Conservation (phyloP, 1,140 invertebrate genomes). For the Himalopsyche phryganea region DNA sequence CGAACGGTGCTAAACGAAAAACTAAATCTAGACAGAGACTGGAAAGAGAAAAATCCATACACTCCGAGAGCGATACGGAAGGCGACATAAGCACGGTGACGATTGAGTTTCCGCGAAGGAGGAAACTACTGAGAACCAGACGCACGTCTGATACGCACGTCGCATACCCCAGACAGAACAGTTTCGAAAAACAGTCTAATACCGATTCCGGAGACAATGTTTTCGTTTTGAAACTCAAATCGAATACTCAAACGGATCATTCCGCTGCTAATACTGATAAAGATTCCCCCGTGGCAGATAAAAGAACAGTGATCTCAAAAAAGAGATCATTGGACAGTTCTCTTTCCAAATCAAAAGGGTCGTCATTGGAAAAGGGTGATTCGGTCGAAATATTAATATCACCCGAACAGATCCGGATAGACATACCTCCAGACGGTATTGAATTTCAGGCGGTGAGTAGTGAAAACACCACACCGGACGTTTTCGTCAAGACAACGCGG, state of each 20-base stretch:
- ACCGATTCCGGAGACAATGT: slow-evolving; percentile 32
- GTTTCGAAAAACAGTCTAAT: slow-evolving; percentile 29
- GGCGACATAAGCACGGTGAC: slow-evolving; percentile 49
- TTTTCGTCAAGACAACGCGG: slow-evolving; percentile 72
- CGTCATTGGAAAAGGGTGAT: slow-evolving; percentile 14
- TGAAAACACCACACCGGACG: slow-evolving; percentile 48
- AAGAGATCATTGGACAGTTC: slow-evolving; percentile 24
- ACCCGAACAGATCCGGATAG: slow-evolving; percentile 31
- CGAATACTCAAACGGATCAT: slow-evolving; percentile 18
- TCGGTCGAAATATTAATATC: slow-evolving; percentile 30
- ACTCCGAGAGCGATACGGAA: slow-evolving; percentile 51
- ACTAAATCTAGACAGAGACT: slow-evolving; percentile 46
- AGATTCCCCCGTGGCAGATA: slow-evolving; percentile 7
- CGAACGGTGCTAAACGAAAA: slow-evolving; percentile 38
- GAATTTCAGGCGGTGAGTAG: slow-evolving; percentile 45
- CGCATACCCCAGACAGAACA: slow-evolving; percentile 23
- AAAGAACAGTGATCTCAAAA: slow-evolving; percentile 7
- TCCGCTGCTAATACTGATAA: slow-evolving; percentile 12
- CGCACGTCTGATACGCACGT: slow-evolving; percentile 43
- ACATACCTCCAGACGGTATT: slow-evolving; percentile 43
- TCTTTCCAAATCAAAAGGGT: slow-evolving; percentile 9
- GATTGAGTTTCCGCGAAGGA: slow-evolving; percentile 49
- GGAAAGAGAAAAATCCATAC: slow-evolving; percentile 51
- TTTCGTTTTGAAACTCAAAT: slow-evolving; percentile 29
- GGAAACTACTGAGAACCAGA: slow-evolving; percentile 41